A percentile compares a stretch with the other conserved stretches of the same genome.
phyloP scores from a whole-genome alignment of 1,140 invertebrate species.

The Drosophila simulans region DNA sequence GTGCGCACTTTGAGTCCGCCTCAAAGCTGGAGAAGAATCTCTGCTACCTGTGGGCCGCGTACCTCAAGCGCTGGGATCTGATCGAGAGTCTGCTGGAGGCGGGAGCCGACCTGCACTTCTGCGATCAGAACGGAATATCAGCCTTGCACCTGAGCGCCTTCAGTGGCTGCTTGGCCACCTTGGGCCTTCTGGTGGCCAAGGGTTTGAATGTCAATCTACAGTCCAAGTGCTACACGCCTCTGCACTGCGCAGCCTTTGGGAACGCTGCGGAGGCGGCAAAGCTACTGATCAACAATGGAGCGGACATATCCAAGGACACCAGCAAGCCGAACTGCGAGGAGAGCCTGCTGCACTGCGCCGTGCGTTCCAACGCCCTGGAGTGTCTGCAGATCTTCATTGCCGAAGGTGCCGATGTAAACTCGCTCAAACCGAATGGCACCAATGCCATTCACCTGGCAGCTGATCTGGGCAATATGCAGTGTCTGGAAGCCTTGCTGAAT shows the following conservation, averaged over 20 bases:
- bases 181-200: conserved; percentile 88
- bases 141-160: conserved; percentile 91
- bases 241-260: conserved; percentile 93
- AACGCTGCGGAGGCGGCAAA: conserved; percentile 90
- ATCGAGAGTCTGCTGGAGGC: conserved; percentile 86
- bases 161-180: conserved; percentile 89
- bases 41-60: conserved; percentile 89
- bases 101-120: conserved; percentile 89
- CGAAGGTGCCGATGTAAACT: conserved; percentile 89
- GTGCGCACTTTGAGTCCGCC: conserved; percentile 85
- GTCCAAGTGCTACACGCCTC: conserved; percentile 89
- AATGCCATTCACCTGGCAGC: conserved; percentile 91
- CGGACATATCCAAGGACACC: conserved; percentile 86
- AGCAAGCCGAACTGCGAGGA: conserved; percentile 89
- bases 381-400: conserved; percentile 90
- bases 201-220: conserved; percentile 89
- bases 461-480: conserved; percentile 89
- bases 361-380: conserved; percentile 90
- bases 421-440: conserved; percentile 89
- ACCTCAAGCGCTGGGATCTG: conserved; percentile 88
- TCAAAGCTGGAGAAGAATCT: conserved; percentile 89
- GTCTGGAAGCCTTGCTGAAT: conserved; percentile 89
- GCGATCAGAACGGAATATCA: conserved; percentile 89
- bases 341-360: conserved; percentile 91
- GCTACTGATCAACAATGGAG: conserved; percentile 89